phyloP scores from a whole-genome alignment of 2,113 vertebrate species.

The Indicator maculatus region DNA sequence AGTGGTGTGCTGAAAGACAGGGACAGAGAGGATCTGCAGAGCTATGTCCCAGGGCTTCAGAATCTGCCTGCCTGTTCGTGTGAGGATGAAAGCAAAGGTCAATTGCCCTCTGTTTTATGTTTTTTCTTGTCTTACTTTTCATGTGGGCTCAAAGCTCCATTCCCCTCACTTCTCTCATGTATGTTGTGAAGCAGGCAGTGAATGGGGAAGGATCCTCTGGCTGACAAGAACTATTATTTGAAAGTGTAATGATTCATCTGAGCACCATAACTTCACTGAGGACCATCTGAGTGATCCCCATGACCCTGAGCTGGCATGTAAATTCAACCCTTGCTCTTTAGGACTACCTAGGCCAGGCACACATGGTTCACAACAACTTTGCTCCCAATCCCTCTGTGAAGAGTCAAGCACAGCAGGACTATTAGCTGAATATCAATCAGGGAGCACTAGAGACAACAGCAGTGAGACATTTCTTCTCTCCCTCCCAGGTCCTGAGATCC shows the following conservation, averaged over 20 bases:
- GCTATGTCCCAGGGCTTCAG: not conserved
- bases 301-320: not conserved
- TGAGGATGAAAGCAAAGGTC: not conserved
- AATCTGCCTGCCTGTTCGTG: not conserved
- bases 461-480: not conserved
- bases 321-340: not conserved
- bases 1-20: not conserved
- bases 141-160: not conserved
- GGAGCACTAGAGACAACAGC: not conserved
- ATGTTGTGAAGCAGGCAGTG: not conserved
- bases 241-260: not conserved
- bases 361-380: not conserved
- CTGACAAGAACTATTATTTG: not conserved
- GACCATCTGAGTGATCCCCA: not conserved
- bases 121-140: not conserved
- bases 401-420: not conserved
- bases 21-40: not conserved
- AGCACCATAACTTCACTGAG: not conserved
- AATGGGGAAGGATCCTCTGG: not conserved
- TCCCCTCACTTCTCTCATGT: not conserved
- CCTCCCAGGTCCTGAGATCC: not conserved
- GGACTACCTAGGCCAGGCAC: not conserved
- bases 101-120: not conserved
- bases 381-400: not conserved
- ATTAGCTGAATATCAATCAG: not conserved